Evolutionary conservation across 2,113 vertebrate species (phyloP).

Genomic region (Myotis yumanensis): DNA sequence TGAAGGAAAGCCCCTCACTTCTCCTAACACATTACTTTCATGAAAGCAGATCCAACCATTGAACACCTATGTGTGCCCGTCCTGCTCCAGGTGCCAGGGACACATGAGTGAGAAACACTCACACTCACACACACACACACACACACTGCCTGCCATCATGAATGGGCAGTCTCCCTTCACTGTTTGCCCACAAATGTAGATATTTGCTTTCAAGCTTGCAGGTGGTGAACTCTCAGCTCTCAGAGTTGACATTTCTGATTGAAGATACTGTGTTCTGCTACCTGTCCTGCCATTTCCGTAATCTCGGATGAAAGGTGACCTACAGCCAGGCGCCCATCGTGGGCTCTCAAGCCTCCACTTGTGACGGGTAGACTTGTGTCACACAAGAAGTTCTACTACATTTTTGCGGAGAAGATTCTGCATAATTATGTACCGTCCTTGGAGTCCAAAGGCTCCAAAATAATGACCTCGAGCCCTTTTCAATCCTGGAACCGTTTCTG

Average conservation of each 20-base stretch:
- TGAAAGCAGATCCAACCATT: not conserved
- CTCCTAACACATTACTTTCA: not conserved
- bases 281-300: not conserved
- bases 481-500: constrained; percentile 27
- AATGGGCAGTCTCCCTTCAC: not conserved
- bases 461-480: constrained; percentile 8
- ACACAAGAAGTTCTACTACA: not conserved
- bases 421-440: not conserved
- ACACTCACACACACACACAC: too few relatives aligned
- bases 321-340: not conserved
- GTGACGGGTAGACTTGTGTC: not conserved
- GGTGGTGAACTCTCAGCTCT: not conserved
- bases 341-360: not conserved
- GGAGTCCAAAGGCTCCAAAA: not conserved
- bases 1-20: not conserved
- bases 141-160: not conserved
- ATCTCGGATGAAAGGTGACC: not conserved
- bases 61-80: not conserved
- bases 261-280: not conserved
- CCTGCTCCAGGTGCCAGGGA: not conserved
- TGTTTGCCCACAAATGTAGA: not conserved
- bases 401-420: constrained; percentile 12
- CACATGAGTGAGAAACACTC: not conserved
- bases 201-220: not conserved
- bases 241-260: not conserved